These are phyloP conservation scores for Hephaestus fuliginosus DNA, from an alignment of 2,797 vertebrate species.

Conservation along the genomic window DNA sequence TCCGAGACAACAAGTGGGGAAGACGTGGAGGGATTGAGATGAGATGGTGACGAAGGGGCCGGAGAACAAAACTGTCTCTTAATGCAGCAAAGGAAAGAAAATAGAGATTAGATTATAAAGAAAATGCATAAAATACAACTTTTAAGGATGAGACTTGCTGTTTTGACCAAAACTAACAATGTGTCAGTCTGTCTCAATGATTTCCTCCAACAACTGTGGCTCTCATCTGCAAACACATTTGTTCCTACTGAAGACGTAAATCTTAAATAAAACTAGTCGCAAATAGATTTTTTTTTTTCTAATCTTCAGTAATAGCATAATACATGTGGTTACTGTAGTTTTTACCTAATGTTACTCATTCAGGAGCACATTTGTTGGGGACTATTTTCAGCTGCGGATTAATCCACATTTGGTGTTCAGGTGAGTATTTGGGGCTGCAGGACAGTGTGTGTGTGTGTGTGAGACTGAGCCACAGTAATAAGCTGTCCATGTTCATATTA, in stretches of 20 bases:
- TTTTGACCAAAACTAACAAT: background rate
- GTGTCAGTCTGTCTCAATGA: no score
- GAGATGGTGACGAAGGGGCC: background rate
- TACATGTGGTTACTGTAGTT: background rate
- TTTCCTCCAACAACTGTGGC: background rate
- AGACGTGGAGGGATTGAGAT: background rate
- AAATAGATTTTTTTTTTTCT: background rate
- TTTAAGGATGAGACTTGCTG: background rate
- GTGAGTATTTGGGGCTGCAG: background rate
- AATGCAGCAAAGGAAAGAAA: background rate
- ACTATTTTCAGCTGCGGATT: background rate
- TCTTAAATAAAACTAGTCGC: background rate
- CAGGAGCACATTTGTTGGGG: background rate
- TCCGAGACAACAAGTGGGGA: constrained; percentile 65
- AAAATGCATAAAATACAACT: background rate
- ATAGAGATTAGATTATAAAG: background rate
- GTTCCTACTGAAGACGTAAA: background rate
- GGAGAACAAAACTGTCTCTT: background rate
- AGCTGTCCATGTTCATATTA: background rate
- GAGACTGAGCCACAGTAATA: background rate
- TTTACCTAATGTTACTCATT: background rate
- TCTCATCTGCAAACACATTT: background rate
- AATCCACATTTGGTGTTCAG: background rate
- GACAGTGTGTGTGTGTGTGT: no score
- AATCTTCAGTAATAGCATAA: background rate